These are phyloP conservation scores for Tichodroma muraria DNA, from an alignment of 2,113 vertebrate genomes.

Conservation along the genomic window DNA sequence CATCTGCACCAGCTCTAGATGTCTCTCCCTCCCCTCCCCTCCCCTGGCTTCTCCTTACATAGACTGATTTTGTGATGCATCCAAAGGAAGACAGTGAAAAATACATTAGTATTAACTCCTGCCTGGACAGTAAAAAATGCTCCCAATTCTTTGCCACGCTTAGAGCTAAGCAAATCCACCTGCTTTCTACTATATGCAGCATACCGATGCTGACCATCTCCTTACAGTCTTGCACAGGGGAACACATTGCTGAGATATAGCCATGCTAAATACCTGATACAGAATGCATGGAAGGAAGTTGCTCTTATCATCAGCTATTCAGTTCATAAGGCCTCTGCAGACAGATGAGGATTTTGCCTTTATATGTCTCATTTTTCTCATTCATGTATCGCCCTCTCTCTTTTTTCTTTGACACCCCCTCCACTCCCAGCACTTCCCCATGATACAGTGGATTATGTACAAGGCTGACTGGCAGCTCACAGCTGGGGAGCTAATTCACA, in stretches of 20 bases:
- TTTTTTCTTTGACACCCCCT: background rate
- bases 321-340: background rate
- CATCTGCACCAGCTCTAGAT: background rate
- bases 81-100: background rate
- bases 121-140: background rate
- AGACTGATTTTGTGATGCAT: background rate
- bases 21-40: background rate
- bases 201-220: background rate
- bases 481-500: background rate
- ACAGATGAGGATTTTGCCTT: background rate
- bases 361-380: background rate
- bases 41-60: background rate
- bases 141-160: background rate
- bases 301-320: background rate
- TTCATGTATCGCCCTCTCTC: background rate
- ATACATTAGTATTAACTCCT: background rate
- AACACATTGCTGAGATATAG: background rate
- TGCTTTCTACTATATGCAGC: background rate
- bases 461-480: background rate
- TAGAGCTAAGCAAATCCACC: background rate
- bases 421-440: no score
- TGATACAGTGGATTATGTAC: background rate
- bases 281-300: background rate
- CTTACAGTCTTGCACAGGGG: background rate
- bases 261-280: background rate